Conservation (phyloP, 2,888 invertebrate species). For the Iselma pallidipennis region DNA sequence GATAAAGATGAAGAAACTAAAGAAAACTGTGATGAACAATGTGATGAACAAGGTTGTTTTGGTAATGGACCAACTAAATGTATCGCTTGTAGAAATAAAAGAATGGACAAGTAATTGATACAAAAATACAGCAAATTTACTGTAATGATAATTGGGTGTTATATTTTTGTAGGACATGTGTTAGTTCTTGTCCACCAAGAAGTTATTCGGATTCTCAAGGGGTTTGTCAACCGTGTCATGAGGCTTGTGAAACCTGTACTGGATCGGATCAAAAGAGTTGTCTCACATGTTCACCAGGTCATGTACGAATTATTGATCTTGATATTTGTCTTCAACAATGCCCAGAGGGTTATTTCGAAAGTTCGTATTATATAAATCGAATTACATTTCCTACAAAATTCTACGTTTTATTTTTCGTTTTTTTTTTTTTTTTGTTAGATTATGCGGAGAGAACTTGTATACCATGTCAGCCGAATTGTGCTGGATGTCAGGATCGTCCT, state of each 20-base stretch:
- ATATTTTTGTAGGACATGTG: conserved; percentile 69
- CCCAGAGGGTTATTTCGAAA: conserved; percentile 87
- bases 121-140: background rate
- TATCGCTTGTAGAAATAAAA: conserved; percentile 78
- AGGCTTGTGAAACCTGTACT: conserved; percentile 86
- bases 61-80: conserved; percentile 85
- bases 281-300: conserved; percentile 81
- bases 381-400: background rate
- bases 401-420: background rate
- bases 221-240: conserved; percentile 85
- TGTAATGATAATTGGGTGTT: background rate
- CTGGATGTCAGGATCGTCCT: conserved; percentile 80
- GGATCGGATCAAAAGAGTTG: conserved; percentile 88
- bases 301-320: conserved; percentile 80
- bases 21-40: conserved; percentile 79
- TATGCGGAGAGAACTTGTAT: conserved; percentile 71
- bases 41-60: conserved; percentile 84
- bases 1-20: conserved; percentile 51
- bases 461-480: conserved; percentile 85
- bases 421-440: conserved; percentile 40
- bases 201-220: conserved; percentile 81
- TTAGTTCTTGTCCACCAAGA: conserved; percentile 81
- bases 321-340: conserved; percentile 87
- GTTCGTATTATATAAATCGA: conserved; percentile 59
- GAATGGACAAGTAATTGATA: conserved; percentile 73